Percentiles rank a stretch among this genome's conserved stretches.
phyloP scores from a whole-genome alignment of 2,113 vertebrate genomes.

The Azemiops feae region DNA sequence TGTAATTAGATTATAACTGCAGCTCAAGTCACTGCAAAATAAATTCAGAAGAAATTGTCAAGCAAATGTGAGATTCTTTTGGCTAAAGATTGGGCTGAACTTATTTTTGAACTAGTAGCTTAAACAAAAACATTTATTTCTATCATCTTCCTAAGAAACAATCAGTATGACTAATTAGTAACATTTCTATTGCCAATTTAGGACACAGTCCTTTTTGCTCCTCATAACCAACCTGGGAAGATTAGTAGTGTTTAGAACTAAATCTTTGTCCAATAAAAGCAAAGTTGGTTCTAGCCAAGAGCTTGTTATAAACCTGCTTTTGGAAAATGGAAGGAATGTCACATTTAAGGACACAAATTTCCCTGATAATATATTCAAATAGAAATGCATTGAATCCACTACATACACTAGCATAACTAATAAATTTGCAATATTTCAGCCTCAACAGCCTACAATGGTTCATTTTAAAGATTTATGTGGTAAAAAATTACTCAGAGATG shows the following conservation, averaged over 20 bases:
- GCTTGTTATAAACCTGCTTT: constrained; percentile 52
- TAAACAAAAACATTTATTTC: constrained; percentile 9
- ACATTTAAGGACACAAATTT: constrained; percentile 75
- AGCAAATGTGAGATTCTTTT: background rate
- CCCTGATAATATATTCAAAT: constrained; percentile 74
- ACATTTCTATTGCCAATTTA: constrained; percentile 35
- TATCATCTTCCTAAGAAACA: background rate
- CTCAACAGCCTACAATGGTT: constrained; percentile 71
- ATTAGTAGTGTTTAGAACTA: constrained; percentile 59
- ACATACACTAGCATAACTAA: constrained; percentile 71
- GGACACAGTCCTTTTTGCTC: constrained; percentile 23
- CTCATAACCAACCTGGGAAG: constrained; percentile 35
- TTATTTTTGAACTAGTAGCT: background rate
- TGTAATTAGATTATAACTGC: background rate
- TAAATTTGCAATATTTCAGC: constrained; percentile 76
- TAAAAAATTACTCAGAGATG: constrained; percentile 75
- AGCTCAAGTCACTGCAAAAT: accelerated
- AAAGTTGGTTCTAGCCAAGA: constrained; percentile 62
- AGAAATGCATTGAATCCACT: constrained; percentile 75
- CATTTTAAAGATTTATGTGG: constrained; percentile 75
- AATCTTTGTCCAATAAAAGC: constrained; percentile 69
- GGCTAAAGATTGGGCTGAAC: background rate
- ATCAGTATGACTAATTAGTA: background rate
- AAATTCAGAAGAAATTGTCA: background rate
- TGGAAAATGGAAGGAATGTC: constrained; percentile 66